A percentile compares a stretch with the other conserved stretches of the same genome.
phyloP scores from a whole-genome alignment of 2,113 vertebrate species.

The Podarcis raffonei region DNA sequence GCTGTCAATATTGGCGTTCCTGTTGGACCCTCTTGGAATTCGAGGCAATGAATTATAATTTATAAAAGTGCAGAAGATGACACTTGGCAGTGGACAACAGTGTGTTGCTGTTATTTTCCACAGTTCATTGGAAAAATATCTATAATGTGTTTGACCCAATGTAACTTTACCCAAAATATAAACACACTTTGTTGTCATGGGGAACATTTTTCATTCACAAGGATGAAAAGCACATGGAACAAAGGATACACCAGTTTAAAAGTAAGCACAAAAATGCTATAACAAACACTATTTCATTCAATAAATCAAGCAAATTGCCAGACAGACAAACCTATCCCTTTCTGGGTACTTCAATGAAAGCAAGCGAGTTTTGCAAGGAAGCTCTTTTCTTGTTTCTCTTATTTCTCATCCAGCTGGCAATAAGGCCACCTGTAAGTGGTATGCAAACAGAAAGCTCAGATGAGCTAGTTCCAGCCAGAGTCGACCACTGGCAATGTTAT shows the following conservation, averaged over 20 bases:
- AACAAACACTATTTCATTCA: slow-evolving; percentile 44
- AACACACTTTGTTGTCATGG: slow-evolving; percentile 43
- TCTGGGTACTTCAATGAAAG: slow-evolving; percentile 51
- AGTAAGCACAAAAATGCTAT: slow-evolving; percentile 57
- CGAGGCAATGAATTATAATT: slow-evolving; percentile 30
- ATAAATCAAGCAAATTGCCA: slow-evolving; percentile 64
- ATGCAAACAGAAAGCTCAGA: slow-evolving; percentile 51
- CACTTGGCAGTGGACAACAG: slow-evolving; percentile 51
- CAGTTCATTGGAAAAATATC: slow-evolving; percentile 37
- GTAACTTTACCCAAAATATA: slow-evolving; percentile 60
- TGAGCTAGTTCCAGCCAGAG: slow-evolving; percentile 56
- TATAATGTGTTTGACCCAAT: slow-evolving; percentile 46
- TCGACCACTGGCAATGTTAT: slow-evolving; percentile 22
- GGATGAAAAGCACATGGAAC: slow-evolving; percentile 68
- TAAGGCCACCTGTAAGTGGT: slow-evolving; percentile 51
- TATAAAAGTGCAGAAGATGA: slow-evolving; percentile 49
- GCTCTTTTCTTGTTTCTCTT: slow-evolving; percentile 27
- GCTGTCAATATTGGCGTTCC: slow-evolving; percentile 24
- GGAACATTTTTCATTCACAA: slow-evolving; percentile 56
- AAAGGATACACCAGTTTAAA: slow-evolving; percentile 52
- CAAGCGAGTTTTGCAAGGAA: slow-evolving; percentile 58
- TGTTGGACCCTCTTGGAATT: slow-evolving; percentile 15
- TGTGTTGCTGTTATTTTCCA: slow-evolving; percentile 56
- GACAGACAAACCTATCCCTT: slow-evolving; percentile 50
- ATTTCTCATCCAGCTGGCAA: slow-evolving; percentile 60